Conservation (phyloP, 2,797 vertebrate genomes). For the Pipistrellus kuhlii region DNA sequence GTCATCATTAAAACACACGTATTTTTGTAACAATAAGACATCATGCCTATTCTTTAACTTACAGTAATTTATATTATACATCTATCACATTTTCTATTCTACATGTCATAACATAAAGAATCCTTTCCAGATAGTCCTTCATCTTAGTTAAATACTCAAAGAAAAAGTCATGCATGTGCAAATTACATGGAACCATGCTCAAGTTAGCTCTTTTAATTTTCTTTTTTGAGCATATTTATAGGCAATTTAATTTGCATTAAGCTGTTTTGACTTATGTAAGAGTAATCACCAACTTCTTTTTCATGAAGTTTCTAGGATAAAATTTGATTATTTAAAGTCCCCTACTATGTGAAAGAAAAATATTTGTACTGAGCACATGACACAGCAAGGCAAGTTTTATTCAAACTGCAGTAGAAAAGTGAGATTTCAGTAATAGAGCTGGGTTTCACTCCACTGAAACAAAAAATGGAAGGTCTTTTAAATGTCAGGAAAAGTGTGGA, state of each 20-base stretch:
- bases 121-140: slow-evolving; percentile 62
- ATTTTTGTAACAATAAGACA: slow-evolving; percentile 19
- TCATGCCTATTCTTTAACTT: slow-evolving; percentile 35
- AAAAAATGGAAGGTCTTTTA: background rate
- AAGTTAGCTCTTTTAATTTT: slow-evolving; percentile 89
- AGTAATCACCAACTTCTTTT: slow-evolving; percentile 76
- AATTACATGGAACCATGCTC: slow-evolving; percentile 85
- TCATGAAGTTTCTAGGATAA: slow-evolving; percentile 57
- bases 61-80: background rate
- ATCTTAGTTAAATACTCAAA: slow-evolving; percentile 73
- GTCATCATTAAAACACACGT: background rate
- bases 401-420: background rate
- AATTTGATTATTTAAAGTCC: slow-evolving; percentile 43
- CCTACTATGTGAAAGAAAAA: slow-evolving; percentile 8
- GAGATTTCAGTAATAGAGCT: background rate
- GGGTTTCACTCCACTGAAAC: background rate
- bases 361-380: background rate
- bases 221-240: slow-evolving; percentile 87
- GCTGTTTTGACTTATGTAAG: slow-evolving; percentile 84
- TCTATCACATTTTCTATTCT: background rate
- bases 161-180: slow-evolving; percentile 87
- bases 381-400: background rate
- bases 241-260: slow-evolving; percentile 87
- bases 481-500: background rate
- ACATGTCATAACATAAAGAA: slow-evolving; percentile 15